Base-by-base conservation (phyloP, 2,113 vertebrate species). In the Neodon shergylaensis region DNA sequence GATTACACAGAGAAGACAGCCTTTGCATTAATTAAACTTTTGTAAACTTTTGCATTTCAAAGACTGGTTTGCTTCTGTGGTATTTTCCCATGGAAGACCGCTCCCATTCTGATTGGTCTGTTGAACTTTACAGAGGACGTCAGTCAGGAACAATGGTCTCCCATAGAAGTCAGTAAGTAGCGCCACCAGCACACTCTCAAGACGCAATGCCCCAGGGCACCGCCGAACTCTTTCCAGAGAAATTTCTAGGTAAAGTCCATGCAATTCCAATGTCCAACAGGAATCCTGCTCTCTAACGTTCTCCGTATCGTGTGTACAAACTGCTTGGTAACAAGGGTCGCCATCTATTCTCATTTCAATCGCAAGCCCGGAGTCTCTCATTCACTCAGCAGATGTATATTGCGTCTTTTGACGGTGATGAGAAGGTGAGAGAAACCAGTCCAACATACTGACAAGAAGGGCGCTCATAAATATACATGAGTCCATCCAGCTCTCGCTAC, bases 401-500 rank as follows among this genome's bases (percentile, higher is more conserved):
- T 42, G 21, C 76, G 26, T 73, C 22, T 24, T 88, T 54, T 19
- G 1, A 24, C 3, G 26, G 36, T 5, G 28, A 33, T 4, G 2
- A 36, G 17, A n/a, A 58, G 13, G 61, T 77, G 4, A 26, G 58
- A 77, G 22, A 1, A 39, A 54, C 6, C 13, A 28, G 2, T 11
- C 14, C 14, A 13, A 28, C 12, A 10, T 4, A 21, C 33, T 66
- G 49, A 52, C 22, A 36, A 21, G 24, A 47, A 28, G 21, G 31
- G 44, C 2, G 5, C 12, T 36, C 19, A 9, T 36, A 54, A 66
- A 52, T 17, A 49, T 17, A 26, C 9, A 2, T 1, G 13, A 7
- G 7, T 11, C n/a, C 28, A 9, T 9, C 42, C 0, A 5, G 24
- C 21, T 1, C 16, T 1, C 49, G 31, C 36, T 44, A 22, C 54